Percentiles rank a stretch among this genome's conserved stretches.
Conservation (phyloP, 2,888 invertebrate genomes). For the Boloria selene region DNA sequence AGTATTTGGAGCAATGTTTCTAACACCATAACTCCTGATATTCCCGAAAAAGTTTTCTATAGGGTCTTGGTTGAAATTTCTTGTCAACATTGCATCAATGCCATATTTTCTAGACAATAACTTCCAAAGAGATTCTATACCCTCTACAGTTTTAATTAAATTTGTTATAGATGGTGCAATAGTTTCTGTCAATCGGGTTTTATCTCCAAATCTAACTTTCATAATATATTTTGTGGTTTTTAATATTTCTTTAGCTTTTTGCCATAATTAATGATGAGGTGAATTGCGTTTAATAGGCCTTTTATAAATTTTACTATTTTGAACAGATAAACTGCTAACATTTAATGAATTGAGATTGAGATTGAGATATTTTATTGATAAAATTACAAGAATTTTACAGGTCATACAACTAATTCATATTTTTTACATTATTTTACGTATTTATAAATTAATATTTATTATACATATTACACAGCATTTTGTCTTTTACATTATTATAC, state of each 20-base stretch:
- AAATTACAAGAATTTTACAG: no score
- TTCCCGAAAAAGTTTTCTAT: constrained; percentile 47
- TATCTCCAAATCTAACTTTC: constrained; percentile 24
- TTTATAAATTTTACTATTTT: constrained; percentile 28
- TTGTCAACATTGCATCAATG: constrained; percentile 41
- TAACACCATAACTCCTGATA: constrained; percentile 43
- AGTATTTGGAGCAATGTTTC: constrained; percentile 40
- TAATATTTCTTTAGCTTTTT: constrained; percentile 27
- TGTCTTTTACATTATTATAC: no score
- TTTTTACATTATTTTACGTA: no score
- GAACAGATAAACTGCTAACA: constrained; percentile 5
- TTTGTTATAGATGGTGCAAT: constrained; percentile 42
- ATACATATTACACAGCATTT: no score
- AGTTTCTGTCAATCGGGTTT: constrained; percentile 40
- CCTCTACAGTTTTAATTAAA: constrained; percentile 48
- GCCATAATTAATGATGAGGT: constrained; percentile 38
- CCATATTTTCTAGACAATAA: constrained; percentile 40
- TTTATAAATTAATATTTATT: no score
- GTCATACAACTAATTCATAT: no score
- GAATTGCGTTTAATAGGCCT: constrained; percentile 28
- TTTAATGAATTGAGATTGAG: constrained; percentile 40
- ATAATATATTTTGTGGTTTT: constrained; percentile 34
- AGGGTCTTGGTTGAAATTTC: no score
- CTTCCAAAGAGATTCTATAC: constrained; percentile 42
- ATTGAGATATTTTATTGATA: no score